phyloP scores from a whole-genome alignment of 2,113 vertebrate genomes.

The Petroica traversi region DNA sequence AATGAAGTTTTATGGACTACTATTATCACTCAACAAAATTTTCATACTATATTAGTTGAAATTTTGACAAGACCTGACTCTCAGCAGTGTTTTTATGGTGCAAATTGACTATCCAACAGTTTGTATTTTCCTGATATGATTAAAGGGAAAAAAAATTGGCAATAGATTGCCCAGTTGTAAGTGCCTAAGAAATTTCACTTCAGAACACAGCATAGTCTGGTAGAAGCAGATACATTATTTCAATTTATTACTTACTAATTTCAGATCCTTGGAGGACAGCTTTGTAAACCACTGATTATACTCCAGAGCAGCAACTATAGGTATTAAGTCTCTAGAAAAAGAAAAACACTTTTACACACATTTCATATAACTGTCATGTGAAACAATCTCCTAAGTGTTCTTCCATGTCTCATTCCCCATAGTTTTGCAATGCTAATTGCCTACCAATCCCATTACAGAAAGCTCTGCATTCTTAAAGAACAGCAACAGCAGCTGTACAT shows the following conservation, averaged over 20 bases:
- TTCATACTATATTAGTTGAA: neutral
- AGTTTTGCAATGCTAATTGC: neutral
- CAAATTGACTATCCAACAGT: neutral
- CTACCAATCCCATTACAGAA: neutral
- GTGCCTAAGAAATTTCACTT: neutral
- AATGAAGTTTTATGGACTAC: neutral
- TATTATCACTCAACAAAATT: neutral
- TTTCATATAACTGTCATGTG: neutral
- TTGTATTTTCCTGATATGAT: neutral
- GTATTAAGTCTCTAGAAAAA: conserved; percentile 90
- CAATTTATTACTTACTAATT: conserved; percentile 84
- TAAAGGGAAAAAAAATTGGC: neutral
- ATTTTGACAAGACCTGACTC: neutral
- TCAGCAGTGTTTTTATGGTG: neutral
- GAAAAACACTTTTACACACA: conserved; percentile 55
- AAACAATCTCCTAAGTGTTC: neutral
- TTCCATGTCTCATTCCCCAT: neutral
- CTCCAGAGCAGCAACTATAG: conserved; percentile 93
- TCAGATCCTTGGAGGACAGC: conserved; percentile 92
- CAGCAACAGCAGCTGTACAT: neutral
- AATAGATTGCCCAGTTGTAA: neutral
- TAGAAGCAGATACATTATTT: neutral
- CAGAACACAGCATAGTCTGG: neutral
- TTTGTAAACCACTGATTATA: conserved; percentile 99
- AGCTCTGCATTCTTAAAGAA: neutral